Conservation (phyloP, 2,888 invertebrate genomes). For the Drosophila nigricruria region DNA sequence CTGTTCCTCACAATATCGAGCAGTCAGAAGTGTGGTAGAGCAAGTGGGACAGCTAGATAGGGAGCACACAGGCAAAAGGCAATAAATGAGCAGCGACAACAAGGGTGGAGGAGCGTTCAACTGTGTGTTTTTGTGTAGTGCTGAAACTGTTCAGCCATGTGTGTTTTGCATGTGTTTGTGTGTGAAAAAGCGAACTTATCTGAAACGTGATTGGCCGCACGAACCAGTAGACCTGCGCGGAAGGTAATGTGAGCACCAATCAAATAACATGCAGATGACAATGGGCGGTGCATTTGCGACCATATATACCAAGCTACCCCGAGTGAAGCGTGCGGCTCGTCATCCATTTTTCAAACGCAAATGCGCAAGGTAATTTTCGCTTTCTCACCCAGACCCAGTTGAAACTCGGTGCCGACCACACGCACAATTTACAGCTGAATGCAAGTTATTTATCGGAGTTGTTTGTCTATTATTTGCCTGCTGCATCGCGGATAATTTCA, state of each 20-base stretch:
- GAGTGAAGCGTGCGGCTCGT: background rate
- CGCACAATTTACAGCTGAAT: constrained; percentile 42
- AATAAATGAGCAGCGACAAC: constrained; percentile 1
- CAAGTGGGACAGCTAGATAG: constrained; percentile 18
- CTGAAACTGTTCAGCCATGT: background rate
- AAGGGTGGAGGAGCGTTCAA: constrained; percentile 12
- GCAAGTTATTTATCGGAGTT: constrained; percentile 4
- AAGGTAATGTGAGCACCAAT: constrained; percentile 32
- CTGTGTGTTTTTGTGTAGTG: background rate
- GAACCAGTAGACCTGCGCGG: background rate
- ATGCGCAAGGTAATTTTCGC: constrained; percentile 39
- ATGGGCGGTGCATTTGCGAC: constrained; percentile 21
- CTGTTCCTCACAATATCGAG: constrained; percentile 7
- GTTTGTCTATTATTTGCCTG: constrained; percentile 6
- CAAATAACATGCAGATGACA: background rate
- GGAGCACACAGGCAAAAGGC: background rate
- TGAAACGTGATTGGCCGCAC: constrained; percentile 26
- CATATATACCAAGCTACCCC: background rate
- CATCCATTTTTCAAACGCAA: constrained; percentile 17
- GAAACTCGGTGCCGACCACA: constrained; percentile 54
- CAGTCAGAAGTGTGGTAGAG: constrained; percentile 5
- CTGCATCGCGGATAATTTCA: constrained; percentile 7
- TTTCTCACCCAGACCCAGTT: constrained; percentile 58
- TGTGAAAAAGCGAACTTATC: background rate
- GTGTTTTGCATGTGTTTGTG: background rate